Percentiles rank a stretch among this genome's conserved stretches.
phyloP scores from a whole-genome alignment of 2,888 invertebrate species.

The Latrodectus hesperus region DNA sequence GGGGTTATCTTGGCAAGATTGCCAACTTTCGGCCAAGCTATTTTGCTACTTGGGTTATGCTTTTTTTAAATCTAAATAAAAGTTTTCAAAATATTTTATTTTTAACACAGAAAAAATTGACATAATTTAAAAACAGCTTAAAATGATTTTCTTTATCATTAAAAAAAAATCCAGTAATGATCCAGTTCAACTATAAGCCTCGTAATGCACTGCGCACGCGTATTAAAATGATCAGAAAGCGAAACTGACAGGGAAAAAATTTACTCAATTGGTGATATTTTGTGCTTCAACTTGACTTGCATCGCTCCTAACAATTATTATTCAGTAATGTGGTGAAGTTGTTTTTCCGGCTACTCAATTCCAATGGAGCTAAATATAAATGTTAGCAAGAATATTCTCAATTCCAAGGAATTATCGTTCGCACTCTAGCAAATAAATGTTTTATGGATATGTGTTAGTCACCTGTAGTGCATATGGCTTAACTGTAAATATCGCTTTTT shows the following conservation, averaged over 20 bases:
- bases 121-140: too few species aligned
- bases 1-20: too few species aligned
- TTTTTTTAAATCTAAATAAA: too few species aligned
- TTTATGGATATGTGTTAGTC: neutral
- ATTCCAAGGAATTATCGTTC: neutral
- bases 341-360: neutral
- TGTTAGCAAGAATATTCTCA: neutral
- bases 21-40: too few species aligned
- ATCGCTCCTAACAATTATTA: neutral
- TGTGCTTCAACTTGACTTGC: neutral
- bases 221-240: conserved; percentile 11
- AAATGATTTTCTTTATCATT: too few species aligned
- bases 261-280: neutral
- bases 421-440: neutral
- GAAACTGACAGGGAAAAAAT: neutral
- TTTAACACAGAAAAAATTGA: too few species aligned
- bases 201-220: conserved; percentile 11
- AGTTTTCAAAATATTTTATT: too few species aligned
- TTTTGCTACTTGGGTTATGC: too few species aligned
- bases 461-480: neutral
- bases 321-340: neutral
- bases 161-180: too few species aligned
- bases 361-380: neutral
- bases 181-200: too few species aligned
- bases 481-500: neutral